Evolutionary conservation across 2,113 vertebrate species (phyloP), one percentile per base, ranked within the genome.

Genomic region (Corydoras sp.): DNA sequence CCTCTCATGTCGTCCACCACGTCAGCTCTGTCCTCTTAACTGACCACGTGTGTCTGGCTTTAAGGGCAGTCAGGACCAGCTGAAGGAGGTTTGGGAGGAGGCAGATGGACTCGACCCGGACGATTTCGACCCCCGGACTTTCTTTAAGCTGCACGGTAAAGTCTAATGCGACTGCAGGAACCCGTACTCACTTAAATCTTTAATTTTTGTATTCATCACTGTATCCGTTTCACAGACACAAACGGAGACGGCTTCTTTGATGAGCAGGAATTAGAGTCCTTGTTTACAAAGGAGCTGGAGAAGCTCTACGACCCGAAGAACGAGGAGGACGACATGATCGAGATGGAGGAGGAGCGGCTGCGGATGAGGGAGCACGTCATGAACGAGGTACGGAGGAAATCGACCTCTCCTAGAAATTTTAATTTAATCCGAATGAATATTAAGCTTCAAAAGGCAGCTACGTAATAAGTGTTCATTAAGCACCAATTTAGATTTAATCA

Each of bases 341-440:
- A 98, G 87, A 99, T 98, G 96, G 97, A 98, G 81, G 97, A 98
- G 80, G 97, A 98, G 86, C 88, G 96, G 69, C 86, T 98, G 59
- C 91, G 96, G 62, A 99, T 99, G 96, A 92, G 96, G 72, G 96
- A 99, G 63, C 96, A 99, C 65, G 96, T 99, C 58, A 97, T 99
- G 96, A 98, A 91, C 64, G 96, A 99, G 95, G 96, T 97, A 24
- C 18, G 18, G 18, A 24, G 18, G 18, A 24, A 24, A 24, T 24
- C 2, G 18, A 24, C 18, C 18, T 2, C 18, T 24, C 18, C 18
- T 24, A 24, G 18, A 24, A 24, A 24, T 24, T 24, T 24, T 24
- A 1, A 24, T 24, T 24, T 24, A 24, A 24, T 24, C 18, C 18
- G 18, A 24, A 24, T 24, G 18, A 24, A 24, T 24, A 24, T 24